Conservation (phyloP, 2,888 invertebrate species). For the Cryptus viduatorius region DNA sequence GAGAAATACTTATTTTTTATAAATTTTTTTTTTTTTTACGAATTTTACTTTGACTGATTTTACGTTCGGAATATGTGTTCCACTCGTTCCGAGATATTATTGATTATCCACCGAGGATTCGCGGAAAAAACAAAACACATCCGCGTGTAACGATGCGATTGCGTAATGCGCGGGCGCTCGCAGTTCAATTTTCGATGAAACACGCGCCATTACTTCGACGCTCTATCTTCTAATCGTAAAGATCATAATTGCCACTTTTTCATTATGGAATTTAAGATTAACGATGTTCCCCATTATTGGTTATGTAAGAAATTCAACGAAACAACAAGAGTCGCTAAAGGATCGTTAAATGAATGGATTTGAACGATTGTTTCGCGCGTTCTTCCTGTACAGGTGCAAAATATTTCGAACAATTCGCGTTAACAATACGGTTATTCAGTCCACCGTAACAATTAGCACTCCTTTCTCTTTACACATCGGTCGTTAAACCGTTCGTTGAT, state of each 20-base stretch:
- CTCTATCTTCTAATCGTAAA: constrained; percentile 2
- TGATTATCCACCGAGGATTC: not conserved
- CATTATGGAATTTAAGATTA: not conserved
- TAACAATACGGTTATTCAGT: not conserved
- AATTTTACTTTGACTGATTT: too few species aligned
- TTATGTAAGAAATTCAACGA: constrained; percentile 39
- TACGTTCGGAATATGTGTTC: too few species aligned
- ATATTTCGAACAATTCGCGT: not conserved
- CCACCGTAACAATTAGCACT: not conserved
- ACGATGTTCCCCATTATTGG: not conserved
- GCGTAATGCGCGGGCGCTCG: not conserved
- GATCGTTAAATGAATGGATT: constrained; percentile 15
- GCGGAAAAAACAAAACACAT: constrained; percentile 27
- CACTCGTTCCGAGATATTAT: too few species aligned
- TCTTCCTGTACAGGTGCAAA: not conserved
- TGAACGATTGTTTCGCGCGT: constrained; percentile 26
- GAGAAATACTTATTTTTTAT: constrained; percentile 69
- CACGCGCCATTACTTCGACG: not conserved
- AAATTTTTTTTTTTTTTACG: too few species aligned
- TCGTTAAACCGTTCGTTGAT: not conserved
- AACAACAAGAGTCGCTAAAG: constrained; percentile 1
- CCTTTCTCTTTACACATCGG: not conserved
- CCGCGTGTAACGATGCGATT: not conserved
- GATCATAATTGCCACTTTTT: constrained; percentile 43
- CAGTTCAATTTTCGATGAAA: constrained; percentile 5